These are phyloP conservation scores for Stramonita haemastoma DNA, from an alignment of 2,888 invertebrate genomes.

Conservation along the genomic window DNA sequence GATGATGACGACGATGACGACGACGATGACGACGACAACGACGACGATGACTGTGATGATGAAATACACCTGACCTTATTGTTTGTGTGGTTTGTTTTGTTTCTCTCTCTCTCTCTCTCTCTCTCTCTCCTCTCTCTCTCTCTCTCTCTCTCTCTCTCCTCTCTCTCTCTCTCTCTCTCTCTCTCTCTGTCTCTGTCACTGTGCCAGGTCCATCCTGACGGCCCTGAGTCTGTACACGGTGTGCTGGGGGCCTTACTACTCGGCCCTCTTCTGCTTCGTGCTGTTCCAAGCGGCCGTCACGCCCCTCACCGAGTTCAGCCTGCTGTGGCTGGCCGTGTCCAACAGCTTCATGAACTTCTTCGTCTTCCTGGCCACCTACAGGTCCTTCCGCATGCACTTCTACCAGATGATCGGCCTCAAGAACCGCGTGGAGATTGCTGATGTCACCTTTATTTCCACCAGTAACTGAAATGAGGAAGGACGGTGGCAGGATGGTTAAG, in stretches of 20 bases:
- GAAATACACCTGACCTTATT: not conserved
- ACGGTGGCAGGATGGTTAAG: too few species aligned
- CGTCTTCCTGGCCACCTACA: constrained; percentile 35
- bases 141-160: too few species aligned
- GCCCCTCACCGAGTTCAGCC: constrained; percentile 26
- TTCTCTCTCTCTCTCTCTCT: too few species aligned
- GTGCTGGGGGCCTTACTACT: constrained; percentile 37
- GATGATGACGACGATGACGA: not conserved
- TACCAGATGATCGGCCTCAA: not conserved
- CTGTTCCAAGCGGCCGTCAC: not conserved
- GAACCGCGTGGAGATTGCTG: not conserved
- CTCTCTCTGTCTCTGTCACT: not conserved
- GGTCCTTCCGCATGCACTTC: constrained; percentile 14
- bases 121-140: too few species aligned
- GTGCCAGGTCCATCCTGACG: constrained; percentile 5
- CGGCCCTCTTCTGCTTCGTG: constrained; percentile 27
- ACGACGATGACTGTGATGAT: not conserved
- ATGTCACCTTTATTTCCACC: constrained; percentile 12
- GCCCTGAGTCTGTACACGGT: constrained; percentile 31
- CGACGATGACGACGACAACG: constrained; percentile 7
- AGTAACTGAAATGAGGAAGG: too few species aligned
- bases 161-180: too few species aligned
- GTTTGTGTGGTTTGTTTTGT: not conserved
- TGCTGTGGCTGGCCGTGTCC: constrained; percentile 33
- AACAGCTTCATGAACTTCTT: constrained; percentile 40